phyloP scores from a whole-genome alignment of 2,888 invertebrate genomes.

The Ellobium chinense region DNA sequence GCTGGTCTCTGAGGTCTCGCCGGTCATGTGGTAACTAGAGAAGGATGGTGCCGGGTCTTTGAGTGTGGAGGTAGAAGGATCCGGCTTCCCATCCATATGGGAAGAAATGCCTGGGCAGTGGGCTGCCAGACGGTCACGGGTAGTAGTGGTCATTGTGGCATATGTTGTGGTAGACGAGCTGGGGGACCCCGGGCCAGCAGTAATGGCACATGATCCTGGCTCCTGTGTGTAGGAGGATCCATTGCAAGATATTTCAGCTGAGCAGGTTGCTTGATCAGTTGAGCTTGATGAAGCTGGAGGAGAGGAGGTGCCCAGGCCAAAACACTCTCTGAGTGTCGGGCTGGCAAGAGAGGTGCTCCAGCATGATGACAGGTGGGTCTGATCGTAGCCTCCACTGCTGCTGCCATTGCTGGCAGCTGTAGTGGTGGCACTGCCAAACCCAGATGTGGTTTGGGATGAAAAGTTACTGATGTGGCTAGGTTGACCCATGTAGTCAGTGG shows the following conservation, averaged over 20 bases:
- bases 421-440: not conserved
- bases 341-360: slow-evolving; percentile 15
- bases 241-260: no score
- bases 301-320: not conserved
- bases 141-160: slow-evolving; percentile 71
- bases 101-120: slow-evolving; percentile 73
- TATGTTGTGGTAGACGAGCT: slow-evolving; percentile 55
- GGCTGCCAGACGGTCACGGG: slow-evolving; percentile 70
- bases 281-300: not conserved
- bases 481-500: not conserved
- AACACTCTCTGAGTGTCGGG: not conserved
- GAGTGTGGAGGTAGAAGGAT: not conserved
- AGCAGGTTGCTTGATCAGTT: not conserved
- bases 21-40: not conserved
- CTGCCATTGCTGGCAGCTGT: not conserved
- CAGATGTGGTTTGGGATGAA: not conserved
- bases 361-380: not conserved
- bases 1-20: not conserved
- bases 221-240: not conserved
- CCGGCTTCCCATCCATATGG: slow-evolving; percentile 61
- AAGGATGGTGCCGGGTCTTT: not conserved
- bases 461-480: not conserved
- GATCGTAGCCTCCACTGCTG: not conserved
- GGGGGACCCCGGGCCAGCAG: not conserved
- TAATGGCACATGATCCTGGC: not conserved